Conservation (phyloP, 2,113 vertebrate species). For the Helogale parvula region DNA sequence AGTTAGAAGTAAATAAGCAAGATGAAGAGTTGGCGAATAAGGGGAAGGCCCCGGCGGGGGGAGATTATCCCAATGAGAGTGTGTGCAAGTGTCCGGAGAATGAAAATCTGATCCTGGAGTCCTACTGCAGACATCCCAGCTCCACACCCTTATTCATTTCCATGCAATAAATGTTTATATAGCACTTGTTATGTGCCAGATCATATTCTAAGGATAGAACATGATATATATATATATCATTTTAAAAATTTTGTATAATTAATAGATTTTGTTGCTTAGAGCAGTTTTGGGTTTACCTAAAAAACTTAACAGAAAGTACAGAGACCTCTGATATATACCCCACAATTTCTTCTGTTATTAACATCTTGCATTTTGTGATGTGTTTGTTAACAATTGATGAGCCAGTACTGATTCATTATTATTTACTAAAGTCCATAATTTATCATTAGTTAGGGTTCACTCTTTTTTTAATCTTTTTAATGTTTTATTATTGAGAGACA, state of each 20-base stretch:
- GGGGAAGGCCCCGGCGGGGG: accelerated
- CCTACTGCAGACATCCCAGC: background rate
- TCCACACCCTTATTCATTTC: background rate
- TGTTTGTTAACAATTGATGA: background rate
- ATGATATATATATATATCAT: background rate
- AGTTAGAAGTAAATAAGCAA: background rate
- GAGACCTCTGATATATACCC: background rate
- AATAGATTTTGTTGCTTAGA: background rate
- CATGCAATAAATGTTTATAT: background rate
- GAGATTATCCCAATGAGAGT: background rate
- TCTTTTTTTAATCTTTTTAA: background rate
- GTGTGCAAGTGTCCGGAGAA: accelerated
- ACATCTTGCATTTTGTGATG: background rate
- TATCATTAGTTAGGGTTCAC: background rate
- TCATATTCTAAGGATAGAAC: background rate
- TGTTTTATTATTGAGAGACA: too few relatives aligned
- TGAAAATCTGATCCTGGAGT: background rate
- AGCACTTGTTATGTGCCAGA: background rate
- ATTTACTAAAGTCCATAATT: background rate
- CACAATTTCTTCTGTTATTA: background rate
- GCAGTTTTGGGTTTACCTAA: background rate
- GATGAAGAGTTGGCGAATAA: background rate
- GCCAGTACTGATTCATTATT: background rate
- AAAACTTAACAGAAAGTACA: background rate
- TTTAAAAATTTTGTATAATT: background rate